Percentiles rank a stretch among this genome's conserved stretches.
These are phyloP conservation scores for Pimpla rufipes DNA, from an alignment of 2,888 invertebrate species.

Conservation along the genomic window DNA sequence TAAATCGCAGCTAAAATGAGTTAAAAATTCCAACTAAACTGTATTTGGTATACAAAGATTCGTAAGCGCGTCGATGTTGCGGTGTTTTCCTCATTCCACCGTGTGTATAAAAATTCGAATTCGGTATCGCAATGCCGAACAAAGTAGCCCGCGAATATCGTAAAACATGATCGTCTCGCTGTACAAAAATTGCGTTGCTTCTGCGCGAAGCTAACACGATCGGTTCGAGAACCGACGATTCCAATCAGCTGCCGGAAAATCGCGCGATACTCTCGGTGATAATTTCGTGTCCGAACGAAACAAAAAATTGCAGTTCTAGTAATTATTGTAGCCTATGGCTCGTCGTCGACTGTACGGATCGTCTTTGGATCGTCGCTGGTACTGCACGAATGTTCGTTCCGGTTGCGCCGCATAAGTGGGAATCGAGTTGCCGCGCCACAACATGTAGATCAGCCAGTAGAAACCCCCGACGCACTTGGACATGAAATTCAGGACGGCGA, in stretches of 20 bases:
- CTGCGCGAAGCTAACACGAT: neutral
- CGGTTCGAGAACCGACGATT: slow-evolving; percentile 3
- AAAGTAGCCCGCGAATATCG: neutral
- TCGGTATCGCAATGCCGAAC: neutral
- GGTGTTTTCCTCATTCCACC: neutral
- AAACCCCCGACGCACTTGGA: slow-evolving; percentile 83
- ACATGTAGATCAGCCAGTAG: slow-evolving; percentile 82
- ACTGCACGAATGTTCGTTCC: neutral
- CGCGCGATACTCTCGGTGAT: neutral
- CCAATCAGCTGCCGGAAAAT: slow-evolving; percentile 11
- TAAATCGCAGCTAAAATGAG: neutral
- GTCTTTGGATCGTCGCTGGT: slow-evolving; percentile 47
- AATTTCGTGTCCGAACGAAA: slow-evolving; percentile 25
- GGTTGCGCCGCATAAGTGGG: slow-evolving; percentile 40
- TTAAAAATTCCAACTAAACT: neutral
- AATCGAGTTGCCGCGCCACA: slow-evolving; percentile 74
- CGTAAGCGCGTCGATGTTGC: slow-evolving; percentile 29
- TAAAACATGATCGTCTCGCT: slow-evolving; percentile 5
- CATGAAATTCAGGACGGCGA: slow-evolving; percentile 82
- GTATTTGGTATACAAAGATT: slow-evolving; percentile 32
- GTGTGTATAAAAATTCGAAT: slow-evolving; percentile 3
- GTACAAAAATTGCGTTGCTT: neutral
- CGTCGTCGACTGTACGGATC: slow-evolving; percentile 39
- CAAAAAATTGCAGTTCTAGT: neutral
- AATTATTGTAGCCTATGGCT: slow-evolving; percentile 57